A percentile compares a stretch with the other conserved stretches of the same genome.
These are phyloP conservation scores for Gryllus longicercus DNA, from an alignment of 2,888 invertebrate species.

Conservation along the genomic window DNA sequence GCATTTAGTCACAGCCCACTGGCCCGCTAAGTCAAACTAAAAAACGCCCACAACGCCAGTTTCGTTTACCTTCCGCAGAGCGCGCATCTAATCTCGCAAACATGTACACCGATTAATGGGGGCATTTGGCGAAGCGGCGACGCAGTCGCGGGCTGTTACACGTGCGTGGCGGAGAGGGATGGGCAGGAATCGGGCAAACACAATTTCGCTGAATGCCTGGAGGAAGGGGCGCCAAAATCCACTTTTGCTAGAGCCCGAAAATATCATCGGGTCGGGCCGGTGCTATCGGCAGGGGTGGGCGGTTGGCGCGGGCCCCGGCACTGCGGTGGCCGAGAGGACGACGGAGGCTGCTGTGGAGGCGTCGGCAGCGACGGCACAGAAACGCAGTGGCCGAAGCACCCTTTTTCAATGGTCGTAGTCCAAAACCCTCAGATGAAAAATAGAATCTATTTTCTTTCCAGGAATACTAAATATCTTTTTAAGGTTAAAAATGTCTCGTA, in stretches of 20 bases:
- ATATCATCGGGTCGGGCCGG: background rate
- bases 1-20: too few relatives aligned
- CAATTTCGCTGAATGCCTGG: conserved; percentile 17
- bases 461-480: too few relatives aligned
- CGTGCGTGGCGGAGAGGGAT: background rate
- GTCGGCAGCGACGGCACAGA: background rate
- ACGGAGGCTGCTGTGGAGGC: background rate
- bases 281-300: background rate
- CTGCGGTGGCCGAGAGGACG: background rate
- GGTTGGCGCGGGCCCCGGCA: background rate
- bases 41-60: background rate
- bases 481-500: too few relatives aligned
- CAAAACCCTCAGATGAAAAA: too few relatives aligned
- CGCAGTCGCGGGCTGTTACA: background rate
- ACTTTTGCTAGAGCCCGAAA: conserved; percentile 1
- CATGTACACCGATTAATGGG: conserved; percentile 17
- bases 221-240: background rate
- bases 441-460: too few relatives aligned
- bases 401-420: too few relatives aligned
- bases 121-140: conserved; percentile 17
- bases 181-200: conserved; percentile 10
- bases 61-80: conserved; percentile 5
- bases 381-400: background rate
- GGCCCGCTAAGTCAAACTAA: too few relatives aligned
- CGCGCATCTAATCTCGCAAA: conserved; percentile 4